Percentiles rank a stretch among this genome's conserved stretches.
Conservation (phyloP, 2,797 vertebrate genomes). For the Kryptopterus vitreolus region DNA sequence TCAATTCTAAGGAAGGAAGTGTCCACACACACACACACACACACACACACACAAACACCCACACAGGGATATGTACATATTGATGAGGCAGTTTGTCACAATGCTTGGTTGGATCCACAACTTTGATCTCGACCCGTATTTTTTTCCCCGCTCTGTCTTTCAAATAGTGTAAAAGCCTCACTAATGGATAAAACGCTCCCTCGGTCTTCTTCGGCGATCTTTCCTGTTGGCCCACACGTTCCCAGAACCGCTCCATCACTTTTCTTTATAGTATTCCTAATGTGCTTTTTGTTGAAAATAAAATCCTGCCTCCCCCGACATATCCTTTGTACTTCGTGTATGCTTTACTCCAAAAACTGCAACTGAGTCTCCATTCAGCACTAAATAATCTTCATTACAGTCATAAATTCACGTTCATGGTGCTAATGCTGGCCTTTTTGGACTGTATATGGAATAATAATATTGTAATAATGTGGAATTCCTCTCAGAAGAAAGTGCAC, state of each 20-base stretch:
- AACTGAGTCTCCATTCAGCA: neutral
- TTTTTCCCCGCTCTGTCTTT: neutral
- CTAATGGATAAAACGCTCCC: slow-evolving; percentile 41
- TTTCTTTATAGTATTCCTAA: neutral
- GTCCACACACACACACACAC: neutral
- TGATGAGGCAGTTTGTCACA: slow-evolving; percentile 64
- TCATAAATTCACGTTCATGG: neutral
- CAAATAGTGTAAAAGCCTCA: slow-evolving; percentile 40
- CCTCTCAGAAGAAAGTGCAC: no score
- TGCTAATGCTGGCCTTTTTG: neutral
- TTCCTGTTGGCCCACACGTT: neutral
- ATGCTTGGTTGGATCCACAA: slow-evolving; percentile 13
- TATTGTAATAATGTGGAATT: no score
- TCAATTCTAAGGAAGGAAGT: slow-evolving; percentile 54
- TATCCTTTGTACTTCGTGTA: no score
- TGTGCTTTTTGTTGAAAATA: neutral
- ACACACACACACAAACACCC: neutral
- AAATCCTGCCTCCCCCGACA: neutral
- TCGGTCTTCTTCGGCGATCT: neutral
- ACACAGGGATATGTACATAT: slow-evolving; percentile 42
- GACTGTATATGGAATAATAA: slow-evolving; percentile 30
- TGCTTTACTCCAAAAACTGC: neutral
- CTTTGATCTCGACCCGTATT: neutral
- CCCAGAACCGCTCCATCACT: neutral
- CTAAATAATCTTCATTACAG: neutral